Base-by-base conservation (phyloP, 2,888 invertebrate genomes). In the Eristalis tenax region DNA sequence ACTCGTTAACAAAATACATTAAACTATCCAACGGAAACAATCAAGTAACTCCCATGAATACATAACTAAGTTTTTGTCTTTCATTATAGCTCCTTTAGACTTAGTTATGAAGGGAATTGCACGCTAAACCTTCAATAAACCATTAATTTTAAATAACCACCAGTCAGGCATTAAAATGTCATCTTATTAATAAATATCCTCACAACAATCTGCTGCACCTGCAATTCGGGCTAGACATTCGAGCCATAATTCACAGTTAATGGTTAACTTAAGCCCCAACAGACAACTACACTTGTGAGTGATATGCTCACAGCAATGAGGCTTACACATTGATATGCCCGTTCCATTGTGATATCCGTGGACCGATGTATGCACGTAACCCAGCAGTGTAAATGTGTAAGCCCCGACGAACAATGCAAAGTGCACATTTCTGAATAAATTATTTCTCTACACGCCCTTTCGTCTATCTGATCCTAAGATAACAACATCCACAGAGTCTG, bases 371-470 rank as follows among this genome's bases (percentile, higher is more conserved):
- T n/a, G n/a, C 18, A 50, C n/a, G 5, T n/a, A n/a, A 6, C 18
- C 18, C 18, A 50, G 6, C 50, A 50, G 6, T 18, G 50, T 2
- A 50, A n/a, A 18, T 50, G 18, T 50, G 50, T 50, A 50, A 50
- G 56, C 35, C 61, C 63, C 22, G 50, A 64, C 74, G 74, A 78
- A 82, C 82, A 86, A 74, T 78, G 81, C 73, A 76, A 69, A 77
- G 66, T 85, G 77, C 82, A 82, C 74, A 82, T 83, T 86, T 83
- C 78, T 78, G 63, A 50, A 86, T 86, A 75, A 86, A 78, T 79
- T 86, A 83, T 82, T 86, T 57, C 43, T 57, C 75, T 64, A 71
- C 75, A 81, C 40, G 75, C 61, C 74, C 61, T 2, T 64, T 8
- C n/a, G n/a, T n/a, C 40, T 23, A 68, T 64, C 59, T 35, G 32